Evolutionary conservation across 2,888 invertebrate genomes (phyloP).

Genomic region (Vesta saturnalis): DNA sequence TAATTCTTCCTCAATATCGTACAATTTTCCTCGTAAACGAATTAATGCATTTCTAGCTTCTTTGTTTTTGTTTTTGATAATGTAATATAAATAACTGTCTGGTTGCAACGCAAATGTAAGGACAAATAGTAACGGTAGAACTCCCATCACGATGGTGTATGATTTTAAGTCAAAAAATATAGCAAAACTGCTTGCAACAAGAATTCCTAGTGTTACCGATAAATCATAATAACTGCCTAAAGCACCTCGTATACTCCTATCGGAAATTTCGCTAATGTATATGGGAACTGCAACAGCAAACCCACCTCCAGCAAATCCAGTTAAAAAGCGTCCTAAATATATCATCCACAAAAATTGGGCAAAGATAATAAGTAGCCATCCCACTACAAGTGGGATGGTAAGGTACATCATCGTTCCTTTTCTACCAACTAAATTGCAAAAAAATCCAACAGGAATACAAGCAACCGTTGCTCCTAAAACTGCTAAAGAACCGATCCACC

Average conservation of each 20-base stretch:
- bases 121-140: conserved; percentile 76
- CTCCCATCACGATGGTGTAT: conserved; percentile 73
- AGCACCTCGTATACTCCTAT: conserved; percentile 83
- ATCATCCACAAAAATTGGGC: conserved; percentile 71
- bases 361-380: conserved; percentile 76
- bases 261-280: conserved; percentile 87
- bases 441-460: conserved; percentile 76
- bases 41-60: conserved; percentile 76
- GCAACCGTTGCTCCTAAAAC: conserved; percentile 78
- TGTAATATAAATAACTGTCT: conserved; percentile 81
- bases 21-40: conserved; percentile 77
- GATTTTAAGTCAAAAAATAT: conserved; percentile 62
- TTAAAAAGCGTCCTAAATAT: conserved; percentile 73
- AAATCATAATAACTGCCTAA: conserved; percentile 90
- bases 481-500: conserved; percentile 78
- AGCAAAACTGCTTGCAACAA: conserved; percentile 71
- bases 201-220: conserved; percentile 84
- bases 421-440: conserved; percentile 77
- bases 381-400: conserved; percentile 74
- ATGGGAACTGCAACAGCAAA: conserved; percentile 86
- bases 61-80: conserved; percentile 70
- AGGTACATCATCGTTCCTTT: conserved; percentile 74
- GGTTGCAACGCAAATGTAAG: conserved; percentile 84
- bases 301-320: conserved; percentile 81
- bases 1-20: conserved; percentile 78